Base-by-base conservation (phyloP, 2,888 invertebrate genomes). In the Harmothoe impar region DNA sequence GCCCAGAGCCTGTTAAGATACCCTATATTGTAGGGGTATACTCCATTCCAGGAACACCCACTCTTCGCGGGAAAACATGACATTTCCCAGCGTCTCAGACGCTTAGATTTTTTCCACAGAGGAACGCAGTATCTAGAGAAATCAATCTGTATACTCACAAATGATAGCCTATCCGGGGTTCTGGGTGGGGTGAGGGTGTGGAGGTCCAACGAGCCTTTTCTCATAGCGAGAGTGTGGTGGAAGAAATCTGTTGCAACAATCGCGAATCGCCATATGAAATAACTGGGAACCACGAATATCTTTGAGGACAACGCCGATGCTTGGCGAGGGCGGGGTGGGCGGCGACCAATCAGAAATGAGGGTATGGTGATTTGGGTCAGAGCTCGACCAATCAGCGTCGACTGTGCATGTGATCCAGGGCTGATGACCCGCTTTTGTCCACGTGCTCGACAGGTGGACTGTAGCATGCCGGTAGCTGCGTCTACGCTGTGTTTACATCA, bases 341-440 rank as follows among this genome's bases (percentile, higher is more conserved):
- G 15, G n/a, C 56, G 25, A 68, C 89, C 89, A 89, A 89, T 89
- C 89, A 89, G 89, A 23, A 33, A 10, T 43, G 43, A 89, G 68
- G 51, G 68, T 10, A 43, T 15, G 17, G 29, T 43, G 86, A 31
- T 31, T 23, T 29, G 62, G 85, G 56, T 56, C 62, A 86, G 17
- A 0, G 17, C 52, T 90, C 68, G 29, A 68, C 90, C 90, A 90
- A 90, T 90, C 85, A 90, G 72, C 68, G 25, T 35, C 0, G 23
- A 72, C 51, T 90, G 90, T 85, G 54, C 90, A 90, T 86, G 90
- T 90, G 90, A 81, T 90, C 54, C 31, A 29, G 31, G 81, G 84
- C 20, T 90, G 90, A 84, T 81, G 90, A 51, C 90, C 81, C 31
- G 54, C 33, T 84, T 90, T 52, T 90, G 84, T 84, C 77, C 90